phyloP scores from a whole-genome alignment of 2,797 vertebrate genomes.

The Tachyglossus aculeatus region DNA sequence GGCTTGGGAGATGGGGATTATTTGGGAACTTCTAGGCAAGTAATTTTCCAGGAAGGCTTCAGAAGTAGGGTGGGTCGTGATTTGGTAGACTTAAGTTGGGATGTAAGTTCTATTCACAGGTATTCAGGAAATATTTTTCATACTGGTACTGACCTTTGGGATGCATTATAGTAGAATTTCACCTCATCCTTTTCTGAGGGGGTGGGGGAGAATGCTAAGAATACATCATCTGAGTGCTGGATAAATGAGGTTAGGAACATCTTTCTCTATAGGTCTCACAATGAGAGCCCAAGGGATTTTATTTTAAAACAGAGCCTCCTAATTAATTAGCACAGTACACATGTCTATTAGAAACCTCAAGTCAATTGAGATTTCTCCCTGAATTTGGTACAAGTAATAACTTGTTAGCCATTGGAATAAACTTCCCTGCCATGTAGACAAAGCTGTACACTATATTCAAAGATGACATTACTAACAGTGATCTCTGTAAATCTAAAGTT shows the following conservation, averaged over 20 bases:
- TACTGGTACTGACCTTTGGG: too few species aligned
- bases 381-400: constrained; percentile 26
- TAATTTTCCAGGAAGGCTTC: too few species aligned
- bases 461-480: too few species aligned
- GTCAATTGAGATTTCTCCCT: constrained; percentile 14
- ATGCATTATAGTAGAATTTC: constrained; percentile 31
- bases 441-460: too few species aligned
- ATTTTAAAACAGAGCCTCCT: constrained; percentile 18
- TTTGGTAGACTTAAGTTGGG: too few species aligned
- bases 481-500: too few species aligned
- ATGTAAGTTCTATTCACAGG: too few species aligned
- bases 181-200: constrained; percentile 25
- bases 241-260: constrained; percentile 22
- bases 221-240: constrained; percentile 24
- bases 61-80: too few species aligned
- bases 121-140: too few species aligned
- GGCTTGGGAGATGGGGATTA: too few species aligned
- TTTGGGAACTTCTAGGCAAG: too few species aligned
- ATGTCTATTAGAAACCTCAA: constrained; percentile 32
- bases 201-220: constrained; percentile 28
- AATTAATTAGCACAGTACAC: constrained; percentile 37
- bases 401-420: constrained; percentile 39
- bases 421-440: too few species aligned
- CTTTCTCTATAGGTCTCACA: constrained; percentile 8
- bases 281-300: constrained; percentile 7